phyloP scores from a whole-genome alignment of 2,113 vertebrate species.

The Passer montanus region DNA sequence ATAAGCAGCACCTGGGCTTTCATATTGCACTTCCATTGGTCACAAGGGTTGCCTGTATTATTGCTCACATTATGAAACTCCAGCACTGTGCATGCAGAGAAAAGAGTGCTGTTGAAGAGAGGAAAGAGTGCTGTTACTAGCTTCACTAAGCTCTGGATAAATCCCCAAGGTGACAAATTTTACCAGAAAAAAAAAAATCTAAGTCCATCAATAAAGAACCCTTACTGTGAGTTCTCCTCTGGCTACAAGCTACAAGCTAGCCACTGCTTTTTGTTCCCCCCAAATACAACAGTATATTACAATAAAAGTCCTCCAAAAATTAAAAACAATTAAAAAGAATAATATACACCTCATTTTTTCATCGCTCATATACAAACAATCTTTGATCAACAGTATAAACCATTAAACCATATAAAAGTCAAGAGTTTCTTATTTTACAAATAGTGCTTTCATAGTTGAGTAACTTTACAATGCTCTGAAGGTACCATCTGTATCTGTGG shows the following conservation, averaged over 20 bases:
- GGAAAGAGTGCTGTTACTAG: background rate
- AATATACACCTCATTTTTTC: slow-evolving; percentile 65
- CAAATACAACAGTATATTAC: slow-evolving; percentile 49
- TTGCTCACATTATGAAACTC: slow-evolving; percentile 5
- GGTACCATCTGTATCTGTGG: background rate
- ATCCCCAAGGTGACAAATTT: slow-evolving; percentile 4
- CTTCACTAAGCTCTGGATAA: slow-evolving; percentile 37
- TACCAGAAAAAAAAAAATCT: background rate
- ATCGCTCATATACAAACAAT: slow-evolving; percentile 70
- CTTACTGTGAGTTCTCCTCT: background rate
- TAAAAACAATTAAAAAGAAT: slow-evolving; percentile 66
- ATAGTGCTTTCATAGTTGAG: slow-evolving; percentile 60
- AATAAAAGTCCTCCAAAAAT: slow-evolving; percentile 37
- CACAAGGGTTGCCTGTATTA: background rate
- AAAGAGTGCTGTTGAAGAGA: background rate
- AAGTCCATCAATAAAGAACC: slow-evolving; percentile 9
- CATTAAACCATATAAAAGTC: slow-evolving; percentile 71
- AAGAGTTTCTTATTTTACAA: slow-evolving; percentile 69
- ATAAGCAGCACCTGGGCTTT: slow-evolving; percentile 26
- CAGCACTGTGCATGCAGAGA: background rate
- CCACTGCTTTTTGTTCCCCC: background rate
- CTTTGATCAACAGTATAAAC: slow-evolving; percentile 71
- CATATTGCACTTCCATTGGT: slow-evolving; percentile 13
- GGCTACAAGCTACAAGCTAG: slow-evolving; percentile 24
- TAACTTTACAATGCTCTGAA: slow-evolving; percentile 59